Base-by-base conservation (phyloP, 2,888 invertebrate genomes). In the Eupithecia centaureata region DNA sequence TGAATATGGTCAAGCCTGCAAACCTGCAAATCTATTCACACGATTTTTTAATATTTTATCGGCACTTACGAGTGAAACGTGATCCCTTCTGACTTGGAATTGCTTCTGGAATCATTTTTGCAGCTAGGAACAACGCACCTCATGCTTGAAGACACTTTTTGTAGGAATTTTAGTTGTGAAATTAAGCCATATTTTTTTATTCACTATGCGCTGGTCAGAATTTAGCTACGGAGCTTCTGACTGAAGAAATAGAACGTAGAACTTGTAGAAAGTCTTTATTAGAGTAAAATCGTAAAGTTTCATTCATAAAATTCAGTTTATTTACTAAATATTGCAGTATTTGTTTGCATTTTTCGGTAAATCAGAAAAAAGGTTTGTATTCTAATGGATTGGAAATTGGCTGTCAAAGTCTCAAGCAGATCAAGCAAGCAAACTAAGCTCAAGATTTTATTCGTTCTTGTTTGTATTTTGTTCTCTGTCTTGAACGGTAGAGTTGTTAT, bases 1-100 rank as follows among this genome's bases (percentile, higher is more conserved):
- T n/a, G 0, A n/a, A 22, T 42, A 10, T 22, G 10, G 10, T 10
- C 22, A 47, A 22, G 7, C n/a, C n/a, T n/a, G n/a, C n/a, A n/a
- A n/a, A n/a, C n/a, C 2, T 18, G 10, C 18, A 22, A 47, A 7
- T 15, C 3, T 15, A 52, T 5, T 13, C 13, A 22, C 27, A 15
- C 1, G 0, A 15, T 15, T 52, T 27, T 22, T 15, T 13, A 51
- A n/a, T 30, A n/a, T 3, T 35, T 42, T 33, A 2, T 51, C 32
- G 5, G 22, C 54, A 67, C 69, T 28, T 81, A 90, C 90, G 86
- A 71, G 69, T 91, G 90, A 81, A 90, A 91, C 1, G 70, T 67
- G 33, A 67, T 60, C 12, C 67, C 70, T 12, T 71, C 65, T 0
- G 64, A 58, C 51, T 65, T 67, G 38, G 54, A 71, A 51, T 65